phyloP scores from a whole-genome alignment of 2,113 vertebrate species.

The Microtus pennsylvanicus region DNA sequence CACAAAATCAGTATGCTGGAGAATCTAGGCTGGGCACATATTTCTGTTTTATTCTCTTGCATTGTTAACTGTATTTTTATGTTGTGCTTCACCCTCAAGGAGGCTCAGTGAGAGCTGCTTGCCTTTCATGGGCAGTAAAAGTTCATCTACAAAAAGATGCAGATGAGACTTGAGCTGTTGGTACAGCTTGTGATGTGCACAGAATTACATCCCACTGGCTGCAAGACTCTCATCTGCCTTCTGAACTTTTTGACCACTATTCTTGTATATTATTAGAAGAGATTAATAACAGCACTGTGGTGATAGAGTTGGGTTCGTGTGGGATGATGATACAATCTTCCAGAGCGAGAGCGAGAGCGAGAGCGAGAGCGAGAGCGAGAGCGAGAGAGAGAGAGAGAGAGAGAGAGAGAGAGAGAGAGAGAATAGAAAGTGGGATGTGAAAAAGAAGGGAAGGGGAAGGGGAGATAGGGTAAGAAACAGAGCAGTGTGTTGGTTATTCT shows the following conservation, averaged over 20 bases:
- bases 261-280: not conserved
- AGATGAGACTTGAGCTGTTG: not conserved
- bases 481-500: not conserved
- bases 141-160: not conserved
- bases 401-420: not conserved
- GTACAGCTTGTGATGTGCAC: not conserved
- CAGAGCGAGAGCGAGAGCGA: not conserved
- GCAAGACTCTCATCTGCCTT: not conserved
- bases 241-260: not conserved
- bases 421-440: too few species aligned
- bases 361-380: not conserved
- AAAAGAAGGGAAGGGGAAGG: not conserved
- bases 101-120: not conserved
- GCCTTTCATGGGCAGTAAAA: not conserved
- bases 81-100: not conserved
- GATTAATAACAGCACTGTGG: not conserved
- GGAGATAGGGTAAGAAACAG: not conserved
- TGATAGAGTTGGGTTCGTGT: too few species aligned
- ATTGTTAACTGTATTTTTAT: slow-evolving; percentile 34
- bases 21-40: not conserved
- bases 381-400: not conserved
- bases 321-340: not conserved
- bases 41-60: not conserved
- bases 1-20: not conserved
- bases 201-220: not conserved